phyloP scores from a whole-genome alignment of 1,140 invertebrate genomes.

The Drosophila jambulina region DNA sequence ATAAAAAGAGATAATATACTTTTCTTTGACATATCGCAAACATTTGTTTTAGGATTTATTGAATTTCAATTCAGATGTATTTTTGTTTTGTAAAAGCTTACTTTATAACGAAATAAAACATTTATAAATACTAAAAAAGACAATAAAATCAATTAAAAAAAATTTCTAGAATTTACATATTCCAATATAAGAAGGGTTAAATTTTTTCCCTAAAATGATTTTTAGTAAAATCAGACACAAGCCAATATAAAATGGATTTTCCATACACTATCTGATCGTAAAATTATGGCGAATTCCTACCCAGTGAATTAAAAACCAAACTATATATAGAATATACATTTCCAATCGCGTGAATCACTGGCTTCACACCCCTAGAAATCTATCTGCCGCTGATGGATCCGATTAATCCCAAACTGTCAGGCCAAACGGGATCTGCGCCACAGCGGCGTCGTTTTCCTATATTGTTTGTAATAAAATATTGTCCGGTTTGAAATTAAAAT shows the following conservation, averaged over 20 bases:
- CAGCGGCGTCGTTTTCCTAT: slow-evolving; percentile 42
- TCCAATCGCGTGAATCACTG: slow-evolving; percentile 17
- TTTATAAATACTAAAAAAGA: neutral
- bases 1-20: slow-evolving; percentile 2
- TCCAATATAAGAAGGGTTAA: neutral
- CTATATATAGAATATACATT: neutral
- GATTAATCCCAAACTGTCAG: slow-evolving; percentile 28
- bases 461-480: slow-evolving; percentile 75
- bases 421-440: slow-evolving; percentile 32
- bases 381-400: neutral
- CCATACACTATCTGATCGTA: neutral
- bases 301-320: neutral
- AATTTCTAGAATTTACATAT: neutral
- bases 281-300: neutral
- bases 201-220: neutral
- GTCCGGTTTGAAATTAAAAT: slow-evolving; percentile 72
- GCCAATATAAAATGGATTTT: neutral
- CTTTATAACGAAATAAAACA: too few species aligned
- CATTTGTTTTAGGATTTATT: slow-evolving; percentile 3
- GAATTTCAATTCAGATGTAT: neutral
- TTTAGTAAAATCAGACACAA: neutral
- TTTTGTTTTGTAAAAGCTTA: too few species aligned
- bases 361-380: slow-evolving; percentile 5
- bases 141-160: neutral
- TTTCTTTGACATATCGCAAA: neutral